These are phyloP conservation scores for Furcifer pardalis DNA, from an alignment of 2,797 vertebrate genomes.

Conservation along the genomic window DNA sequence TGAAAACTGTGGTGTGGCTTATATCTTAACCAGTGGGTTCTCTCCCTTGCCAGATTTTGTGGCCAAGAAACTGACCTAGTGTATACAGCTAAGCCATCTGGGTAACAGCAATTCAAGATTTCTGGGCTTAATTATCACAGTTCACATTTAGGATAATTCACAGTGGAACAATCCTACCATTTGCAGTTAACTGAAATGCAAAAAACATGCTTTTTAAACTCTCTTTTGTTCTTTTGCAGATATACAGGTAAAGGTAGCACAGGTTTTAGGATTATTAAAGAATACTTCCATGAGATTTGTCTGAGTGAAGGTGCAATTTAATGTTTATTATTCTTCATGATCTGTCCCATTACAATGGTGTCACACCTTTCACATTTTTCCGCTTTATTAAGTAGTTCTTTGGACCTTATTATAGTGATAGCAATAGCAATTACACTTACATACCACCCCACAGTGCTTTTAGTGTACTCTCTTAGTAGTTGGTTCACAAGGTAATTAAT, in stretches of 20 bases:
- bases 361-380: not conserved
- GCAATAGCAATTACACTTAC: too few species aligned
- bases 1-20: constrained; percentile 54
- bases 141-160: constrained; percentile 25
- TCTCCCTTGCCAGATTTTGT: constrained; percentile 50
- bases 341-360: not conserved
- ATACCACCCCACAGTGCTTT: too few species aligned
- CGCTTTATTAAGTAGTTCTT: not conserved
- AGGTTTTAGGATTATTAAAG: not conserved
- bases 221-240: not conserved
- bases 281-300: constrained; percentile 1
- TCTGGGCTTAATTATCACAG: constrained; percentile 40
- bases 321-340: not conserved
- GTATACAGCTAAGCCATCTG: constrained; percentile 47
- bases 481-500: too few species aligned
- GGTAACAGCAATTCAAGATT: constrained; percentile 46
- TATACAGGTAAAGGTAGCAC: not conserved
- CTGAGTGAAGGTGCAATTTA: fast-evolving
- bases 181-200: constrained; percentile 27
- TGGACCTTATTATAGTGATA: not conserved
- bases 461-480: too few species aligned
- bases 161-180: constrained; percentile 29
- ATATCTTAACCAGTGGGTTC: constrained; percentile 51
- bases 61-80: constrained; percentile 54
- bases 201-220: constrained; percentile 22